Evolutionary conservation across 2,888 invertebrate genomes (phyloP).

Genomic region (Scelioninae gen. 2): DNA sequence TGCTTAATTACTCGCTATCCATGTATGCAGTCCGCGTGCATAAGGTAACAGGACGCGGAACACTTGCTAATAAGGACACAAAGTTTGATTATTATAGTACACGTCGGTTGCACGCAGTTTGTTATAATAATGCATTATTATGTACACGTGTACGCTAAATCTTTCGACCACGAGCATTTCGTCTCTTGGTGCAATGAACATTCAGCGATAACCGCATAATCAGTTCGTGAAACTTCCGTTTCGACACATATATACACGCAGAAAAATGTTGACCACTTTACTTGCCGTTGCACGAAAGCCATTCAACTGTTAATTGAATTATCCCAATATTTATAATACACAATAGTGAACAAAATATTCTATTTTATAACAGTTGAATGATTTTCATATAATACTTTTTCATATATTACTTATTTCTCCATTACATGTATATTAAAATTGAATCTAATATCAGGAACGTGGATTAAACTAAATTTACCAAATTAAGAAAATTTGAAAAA

Average conservation of each 20-base stretch:
- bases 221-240: constrained; percentile 50
- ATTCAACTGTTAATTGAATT: too few species aligned
- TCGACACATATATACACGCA: constrained; percentile 21
- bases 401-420: too few species aligned
- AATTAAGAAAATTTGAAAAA: too few species aligned
- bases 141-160: constrained; percentile 29
- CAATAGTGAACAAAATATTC: too few species aligned
- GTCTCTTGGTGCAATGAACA: constrained; percentile 29
- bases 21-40: constrained; percentile 40
- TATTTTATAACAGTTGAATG: too few species aligned
- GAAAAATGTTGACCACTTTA: too few species aligned
- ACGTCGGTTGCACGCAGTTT: constrained; percentile 36
- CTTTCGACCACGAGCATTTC: constrained; percentile 40
- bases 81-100: constrained; percentile 50
- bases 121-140: constrained; percentile 54
- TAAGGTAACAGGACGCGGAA: constrained; percentile 69
- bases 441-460: too few species aligned
- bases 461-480: too few species aligned
- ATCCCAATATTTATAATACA: too few species aligned
- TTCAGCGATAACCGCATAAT: constrained; percentile 36
- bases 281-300: too few species aligned
- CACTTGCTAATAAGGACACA: constrained; percentile 74
- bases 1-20: constrained; percentile 52
- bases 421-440: too few species aligned
- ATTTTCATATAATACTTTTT: too few species aligned